Base-by-base conservation (phyloP, 2,797 vertebrate genomes). In the Amniataba percoides region DNA sequence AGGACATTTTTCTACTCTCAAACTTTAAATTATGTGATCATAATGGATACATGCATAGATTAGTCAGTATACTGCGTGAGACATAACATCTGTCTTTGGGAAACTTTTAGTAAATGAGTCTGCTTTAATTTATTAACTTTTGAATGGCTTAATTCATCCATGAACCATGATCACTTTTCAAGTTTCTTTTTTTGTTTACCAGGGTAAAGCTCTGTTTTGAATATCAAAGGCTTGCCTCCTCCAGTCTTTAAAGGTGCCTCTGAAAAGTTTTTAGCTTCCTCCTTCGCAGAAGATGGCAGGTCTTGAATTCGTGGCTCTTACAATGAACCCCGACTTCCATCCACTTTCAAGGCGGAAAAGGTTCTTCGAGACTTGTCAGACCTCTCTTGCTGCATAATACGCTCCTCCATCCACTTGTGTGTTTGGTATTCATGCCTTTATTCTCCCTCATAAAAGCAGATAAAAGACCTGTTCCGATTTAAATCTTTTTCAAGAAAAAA, bases 271-370 rank as follows among this genome's bases (percentile, higher is more conserved):
- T 51, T 42, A 58, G 25, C 25, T 56, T 65, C 15, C 51, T 68
- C 48, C 52, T 67, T 69, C 66, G 65, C 45, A 36, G 76, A 42
- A 45, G 65, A 77, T 77, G 57, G 57, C 58, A 81, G 46, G 46
- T 31, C 49, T 71, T 83, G 65, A 67, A 77, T 80, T 72, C 59
- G 63, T 36, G 11, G 36, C 36, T 52, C 62, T 57, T 49, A 75
- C 77, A 82, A 46, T 79, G 43, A 52, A 67, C 78, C 59, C 34
- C n/a, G 82, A 65, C 8, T 8, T 21, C 36, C 63, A 83, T 66
- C 75, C 49, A 75, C 45, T 83, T 82, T 74, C 21, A 64, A 63
- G 31, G 60, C 13, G 14, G 52, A 77, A 42, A 58, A 21, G 16
- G 10, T 57, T 58, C 70, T 58, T 34, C n/a, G 14, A 63, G 68